Evolutionary conservation across 2,113 vertebrate genomes (phyloP).

Genomic region (Eonycteris spelaea): DNA sequence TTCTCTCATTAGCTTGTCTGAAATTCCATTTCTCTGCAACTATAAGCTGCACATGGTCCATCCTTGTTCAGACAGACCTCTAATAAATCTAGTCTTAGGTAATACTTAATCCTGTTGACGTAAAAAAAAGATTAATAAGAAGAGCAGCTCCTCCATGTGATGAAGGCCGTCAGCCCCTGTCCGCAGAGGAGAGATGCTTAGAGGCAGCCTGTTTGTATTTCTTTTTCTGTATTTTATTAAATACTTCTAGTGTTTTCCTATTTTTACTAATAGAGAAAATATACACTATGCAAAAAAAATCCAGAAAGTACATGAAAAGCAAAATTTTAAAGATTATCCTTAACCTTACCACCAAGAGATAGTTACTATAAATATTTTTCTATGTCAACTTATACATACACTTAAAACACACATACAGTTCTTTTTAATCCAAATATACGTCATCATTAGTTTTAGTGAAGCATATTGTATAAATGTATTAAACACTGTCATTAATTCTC

Average conservation of each 20-base stretch:
- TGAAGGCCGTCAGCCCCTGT: neutral
- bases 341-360: neutral
- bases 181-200: neutral
- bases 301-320: neutral
- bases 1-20: constrained; percentile 39
- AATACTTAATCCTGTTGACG: neutral
- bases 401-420: neutral
- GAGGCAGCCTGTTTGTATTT: neutral
- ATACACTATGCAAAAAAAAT: neutral
- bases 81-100: neutral
- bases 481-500: neutral
- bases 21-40: neutral
- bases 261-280: neutral
- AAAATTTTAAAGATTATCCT: neutral
- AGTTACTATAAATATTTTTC: neutral
- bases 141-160: neutral
- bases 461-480: neutral
- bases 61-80: neutral
- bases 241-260: neutral
- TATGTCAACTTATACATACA: neutral
- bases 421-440: neutral
- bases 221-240: neutral
- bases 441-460: neutral
- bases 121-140: neutral
- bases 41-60: neutral